Evolutionary conservation across 2,113 vertebrate genomes (phyloP), one percentile per base, ranked within the genome.

Genomic region (Heterotilapia buettikoferi): DNA sequence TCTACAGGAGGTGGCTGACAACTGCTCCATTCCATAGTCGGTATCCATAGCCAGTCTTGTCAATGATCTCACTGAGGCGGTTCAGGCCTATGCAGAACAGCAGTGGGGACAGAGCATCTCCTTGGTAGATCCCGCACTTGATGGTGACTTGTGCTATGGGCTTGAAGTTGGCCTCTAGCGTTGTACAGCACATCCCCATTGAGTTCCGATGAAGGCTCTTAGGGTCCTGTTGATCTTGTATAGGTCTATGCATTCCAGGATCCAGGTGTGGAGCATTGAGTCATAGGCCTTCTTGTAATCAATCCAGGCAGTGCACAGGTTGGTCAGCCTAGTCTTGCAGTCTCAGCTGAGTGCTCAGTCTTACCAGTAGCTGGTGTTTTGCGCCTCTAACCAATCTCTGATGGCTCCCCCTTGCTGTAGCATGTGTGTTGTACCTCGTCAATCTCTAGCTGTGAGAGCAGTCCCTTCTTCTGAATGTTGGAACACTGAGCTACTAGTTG

Each of bases 21-120:
- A 21, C 52, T 54, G 52, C 2, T 54, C 5, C 2, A 1, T 54
- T 21, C 52, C n/a, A 0, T 54, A 54, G 52, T 21, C 0, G 1
- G n/a, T 53, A 53, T 53, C 52, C 1, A 0, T 21, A 53, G 19
- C 52, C 52, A 21, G 52, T 21, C 5, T 1, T 54, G 52, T 54
- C 3, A 54, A 6, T 53, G 19, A 0, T 10, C 5, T n/a, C 52
- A 53, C 9, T 53, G 52, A 53, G 52, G 19, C 9, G 52, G 0
- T 53, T 53, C 3, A 21, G 9, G 19, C 52, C 9, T 21, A 3
- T 53, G 50, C 50, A 53, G 50, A 53, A 53, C 50, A n/a, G 19
- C 5, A 53, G 19, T 6, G 52, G 19, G 52, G 9, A 53, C 52
- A 53, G 19, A 53, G 52, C 9, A 53, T 53, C 19, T 21, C 19